A percentile compares a stretch with the other conserved stretches of the same genome.
phyloP scores from a whole-genome alignment of 2,797 vertebrate species.

The Acridotheres tristis region DNA sequence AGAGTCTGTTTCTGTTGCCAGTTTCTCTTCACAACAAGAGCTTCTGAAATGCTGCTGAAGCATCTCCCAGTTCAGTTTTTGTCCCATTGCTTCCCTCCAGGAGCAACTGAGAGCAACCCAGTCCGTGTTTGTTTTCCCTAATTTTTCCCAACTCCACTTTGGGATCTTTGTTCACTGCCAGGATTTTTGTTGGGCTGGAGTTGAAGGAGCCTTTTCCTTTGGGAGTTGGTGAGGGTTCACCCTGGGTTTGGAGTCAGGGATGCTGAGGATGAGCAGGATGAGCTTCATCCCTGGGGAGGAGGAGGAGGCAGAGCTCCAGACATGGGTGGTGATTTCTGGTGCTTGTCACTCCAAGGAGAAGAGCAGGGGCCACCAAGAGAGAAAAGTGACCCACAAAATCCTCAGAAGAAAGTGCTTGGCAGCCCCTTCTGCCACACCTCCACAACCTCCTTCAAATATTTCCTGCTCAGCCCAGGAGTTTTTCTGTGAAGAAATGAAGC shows the following conservation, averaged over 20 bases:
- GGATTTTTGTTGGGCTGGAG: not conserved
- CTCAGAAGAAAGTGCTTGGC: not conserved
- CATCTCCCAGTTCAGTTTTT: not conserved
- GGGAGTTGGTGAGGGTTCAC: not conserved
- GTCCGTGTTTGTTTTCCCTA: not conserved
- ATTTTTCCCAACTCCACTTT: not conserved
- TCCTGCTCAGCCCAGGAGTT: not conserved
- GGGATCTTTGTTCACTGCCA: not conserved
- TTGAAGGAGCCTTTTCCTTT: not conserved
- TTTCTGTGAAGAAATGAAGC: not conserved
- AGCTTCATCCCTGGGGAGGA: not conserved
- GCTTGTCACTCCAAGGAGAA: not conserved
- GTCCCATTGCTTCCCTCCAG: not conserved
- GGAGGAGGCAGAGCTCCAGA: not conserved
- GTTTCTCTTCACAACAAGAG: slow-evolving; percentile 24
- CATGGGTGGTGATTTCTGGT: not conserved
- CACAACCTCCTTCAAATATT: not conserved
- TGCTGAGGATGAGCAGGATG: not conserved
- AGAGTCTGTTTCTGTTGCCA: slow-evolving; percentile 27
- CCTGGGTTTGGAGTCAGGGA: not conserved
- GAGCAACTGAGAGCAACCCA: not conserved
- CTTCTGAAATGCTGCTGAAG: not conserved
- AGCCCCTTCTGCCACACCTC: not conserved
- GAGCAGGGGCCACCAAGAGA: not conserved
- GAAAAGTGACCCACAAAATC: not conserved